A percentile compares a stretch with the other conserved stretches of the same genome.
Conservation (phyloP, 2,113 vertebrate genomes). For the Passer montanus region DNA sequence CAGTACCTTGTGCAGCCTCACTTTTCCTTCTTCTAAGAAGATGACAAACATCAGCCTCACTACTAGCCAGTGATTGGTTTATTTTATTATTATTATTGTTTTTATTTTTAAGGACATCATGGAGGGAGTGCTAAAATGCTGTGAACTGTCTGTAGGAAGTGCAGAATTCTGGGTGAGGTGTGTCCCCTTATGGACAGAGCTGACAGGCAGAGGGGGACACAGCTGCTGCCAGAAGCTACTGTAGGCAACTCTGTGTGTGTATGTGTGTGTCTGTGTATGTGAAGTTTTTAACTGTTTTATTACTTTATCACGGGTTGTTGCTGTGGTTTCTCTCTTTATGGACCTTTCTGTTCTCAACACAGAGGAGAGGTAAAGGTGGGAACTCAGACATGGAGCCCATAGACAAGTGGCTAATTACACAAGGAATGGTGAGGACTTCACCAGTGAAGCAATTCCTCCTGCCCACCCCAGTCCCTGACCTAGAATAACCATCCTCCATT, state of each 20-base stretch:
- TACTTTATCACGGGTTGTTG: slow-evolving; percentile 61
- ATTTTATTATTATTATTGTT: not conserved
- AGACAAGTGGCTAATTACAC: slow-evolving; percentile 99
- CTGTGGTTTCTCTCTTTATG: slow-evolving; percentile 81
- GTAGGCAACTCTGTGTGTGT: not conserved
- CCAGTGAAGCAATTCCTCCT: slow-evolving; percentile 68
- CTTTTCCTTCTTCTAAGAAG: slow-evolving; percentile 36
- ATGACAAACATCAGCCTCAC: slow-evolving; percentile 45
- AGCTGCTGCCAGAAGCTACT: not conserved
- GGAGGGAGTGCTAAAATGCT: not conserved
- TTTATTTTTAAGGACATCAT: not conserved
- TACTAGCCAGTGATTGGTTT: not conserved
- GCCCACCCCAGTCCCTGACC: slow-evolving; percentile 53
- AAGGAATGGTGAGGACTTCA: slow-evolving; percentile 99
- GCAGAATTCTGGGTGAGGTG: not conserved
- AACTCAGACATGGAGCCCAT: slow-evolving; percentile 95
- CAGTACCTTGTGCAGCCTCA: not conserved
- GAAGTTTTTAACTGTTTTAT: slow-evolving; percentile 15
- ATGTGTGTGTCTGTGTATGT: not conserved
- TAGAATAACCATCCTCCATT: slow-evolving; percentile 59
- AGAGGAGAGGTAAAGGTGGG: slow-evolving; percentile 92
- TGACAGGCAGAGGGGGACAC: not conserved
- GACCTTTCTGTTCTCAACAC: slow-evolving; percentile 84
- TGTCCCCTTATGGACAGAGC: not conserved
- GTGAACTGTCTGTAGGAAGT: slow-evolving; percentile 2